Evolutionary conservation across 2,113 vertebrate genomes (phyloP).

Genomic region (Heterochromis multidens): DNA sequence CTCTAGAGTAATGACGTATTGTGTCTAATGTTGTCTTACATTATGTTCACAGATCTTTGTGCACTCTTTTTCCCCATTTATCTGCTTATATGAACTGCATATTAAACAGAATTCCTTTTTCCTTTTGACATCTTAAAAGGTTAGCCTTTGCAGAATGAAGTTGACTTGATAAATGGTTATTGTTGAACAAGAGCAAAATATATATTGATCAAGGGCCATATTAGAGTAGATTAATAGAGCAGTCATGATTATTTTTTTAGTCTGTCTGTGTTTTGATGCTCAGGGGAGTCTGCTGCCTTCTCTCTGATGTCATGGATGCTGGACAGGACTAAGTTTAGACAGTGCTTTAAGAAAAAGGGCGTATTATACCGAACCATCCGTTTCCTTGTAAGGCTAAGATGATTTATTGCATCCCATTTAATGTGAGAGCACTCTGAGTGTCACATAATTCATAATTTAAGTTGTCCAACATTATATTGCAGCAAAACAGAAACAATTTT

Average conservation of each 20-base stretch:
- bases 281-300: slow-evolving; percentile 51
- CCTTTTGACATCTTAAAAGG: slow-evolving; percentile 58
- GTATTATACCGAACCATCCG: neutral
- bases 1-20: neutral
- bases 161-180: slow-evolving; percentile 75
- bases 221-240: slow-evolving; percentile 65
- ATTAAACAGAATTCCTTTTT: slow-evolving; percentile 33
- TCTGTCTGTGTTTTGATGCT: slow-evolving; percentile 55
- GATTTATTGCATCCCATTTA: slow-evolving; percentile 41
- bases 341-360: neutral
- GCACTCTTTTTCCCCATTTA: neutral
- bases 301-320: slow-evolving; percentile 44
- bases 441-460: slow-evolving; percentile 44
- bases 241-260: slow-evolving; percentile 30
- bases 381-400: slow-evolving; percentile 17
- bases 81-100: neutral
- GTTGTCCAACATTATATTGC: neutral
- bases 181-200: slow-evolving; percentile 68
- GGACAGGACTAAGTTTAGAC: slow-evolving; percentile 11
- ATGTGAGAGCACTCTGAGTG: slow-evolving; percentile 35
- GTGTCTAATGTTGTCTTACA: neutral
- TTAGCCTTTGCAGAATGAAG: slow-evolving; percentile 11
- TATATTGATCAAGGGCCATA: slow-evolving; percentile 67
- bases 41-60: neutral
- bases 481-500: neutral